phyloP scores from a whole-genome alignment of 2,888 invertebrate species.

The Elaeidobius kamerunicus region DNA sequence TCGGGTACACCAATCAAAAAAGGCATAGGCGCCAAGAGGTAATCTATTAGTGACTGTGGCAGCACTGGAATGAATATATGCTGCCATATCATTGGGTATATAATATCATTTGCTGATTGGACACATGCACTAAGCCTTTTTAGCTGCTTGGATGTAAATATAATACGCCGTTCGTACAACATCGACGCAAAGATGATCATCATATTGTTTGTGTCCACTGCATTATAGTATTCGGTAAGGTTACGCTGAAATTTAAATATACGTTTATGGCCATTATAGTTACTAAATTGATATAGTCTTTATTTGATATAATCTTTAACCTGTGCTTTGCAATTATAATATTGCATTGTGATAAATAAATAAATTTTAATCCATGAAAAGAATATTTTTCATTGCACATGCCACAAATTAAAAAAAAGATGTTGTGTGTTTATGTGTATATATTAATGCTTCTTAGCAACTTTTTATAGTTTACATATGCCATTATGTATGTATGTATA shows the following conservation, averaged over 20 bases:
- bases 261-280: no score
- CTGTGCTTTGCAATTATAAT: no score
- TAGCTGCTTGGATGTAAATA: conserved; percentile 87
- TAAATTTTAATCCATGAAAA: no score
- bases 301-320: no score
- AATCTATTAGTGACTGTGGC: conserved; percentile 85
- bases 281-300: background rate
- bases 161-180: conserved; percentile 89
- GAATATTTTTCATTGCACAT: no score
- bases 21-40: conserved; percentile 95
- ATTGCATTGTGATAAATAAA: no score
- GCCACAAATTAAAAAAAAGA: no score
- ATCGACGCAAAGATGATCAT: conserved; percentile 93
- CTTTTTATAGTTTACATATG: no score
- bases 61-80: conserved; percentile 96
- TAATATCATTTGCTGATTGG: conserved; percentile 89
- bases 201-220: conserved; percentile 94
- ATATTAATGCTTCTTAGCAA: no score
- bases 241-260: conserved; percentile 73
- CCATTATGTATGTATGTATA: no score
- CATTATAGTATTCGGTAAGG: conserved; percentile 95
- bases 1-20: conserved; percentile 94
- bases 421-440: no score
- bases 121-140: conserved; percentile 89
- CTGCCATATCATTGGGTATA: conserved; percentile 99